Conservation (phyloP, 2,113 vertebrate species). For the Pterocles orientalis region DNA sequence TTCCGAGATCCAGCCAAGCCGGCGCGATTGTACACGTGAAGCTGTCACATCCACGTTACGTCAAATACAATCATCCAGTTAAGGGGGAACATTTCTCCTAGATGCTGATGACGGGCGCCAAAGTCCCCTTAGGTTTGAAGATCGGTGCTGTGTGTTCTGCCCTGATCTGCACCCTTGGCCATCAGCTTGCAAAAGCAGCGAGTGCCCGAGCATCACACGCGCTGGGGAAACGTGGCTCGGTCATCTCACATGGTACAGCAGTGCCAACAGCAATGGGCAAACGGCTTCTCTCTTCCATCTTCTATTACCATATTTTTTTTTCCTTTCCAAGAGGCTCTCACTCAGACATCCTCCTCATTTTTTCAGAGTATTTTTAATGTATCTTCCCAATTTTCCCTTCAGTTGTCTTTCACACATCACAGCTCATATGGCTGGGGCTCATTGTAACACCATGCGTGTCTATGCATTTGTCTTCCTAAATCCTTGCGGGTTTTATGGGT, state of each 20-base stretch:
- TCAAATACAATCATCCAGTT: neutral
- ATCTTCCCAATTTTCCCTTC: neutral
- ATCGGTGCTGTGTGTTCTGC: neutral
- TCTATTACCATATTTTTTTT: neutral
- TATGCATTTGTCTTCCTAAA: neutral
- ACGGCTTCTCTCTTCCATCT: neutral
- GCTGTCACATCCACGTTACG: neutral
- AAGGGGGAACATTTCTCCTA: neutral
- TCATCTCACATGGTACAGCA: fast-evolving
- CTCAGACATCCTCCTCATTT: neutral
- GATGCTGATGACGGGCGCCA: fast-evolving
- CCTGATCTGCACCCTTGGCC: neutral
- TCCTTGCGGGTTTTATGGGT: neutral
- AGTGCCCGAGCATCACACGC: fast-evolving
- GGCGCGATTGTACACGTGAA: neutral
- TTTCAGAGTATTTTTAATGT: neutral
- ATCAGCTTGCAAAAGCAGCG: fast-evolving
- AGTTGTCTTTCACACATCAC: neutral
- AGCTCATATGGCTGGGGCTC: neutral
- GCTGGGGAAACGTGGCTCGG: fast-evolving
- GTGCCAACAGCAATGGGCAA: neutral
- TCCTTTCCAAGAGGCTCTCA: neutral
- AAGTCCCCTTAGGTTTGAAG: neutral
- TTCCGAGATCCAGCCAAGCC: neutral
- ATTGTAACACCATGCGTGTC: fast-evolving